phyloP scores from a whole-genome alignment of 2,113 vertebrate genomes.

The Megaceryle maxima region DNA sequence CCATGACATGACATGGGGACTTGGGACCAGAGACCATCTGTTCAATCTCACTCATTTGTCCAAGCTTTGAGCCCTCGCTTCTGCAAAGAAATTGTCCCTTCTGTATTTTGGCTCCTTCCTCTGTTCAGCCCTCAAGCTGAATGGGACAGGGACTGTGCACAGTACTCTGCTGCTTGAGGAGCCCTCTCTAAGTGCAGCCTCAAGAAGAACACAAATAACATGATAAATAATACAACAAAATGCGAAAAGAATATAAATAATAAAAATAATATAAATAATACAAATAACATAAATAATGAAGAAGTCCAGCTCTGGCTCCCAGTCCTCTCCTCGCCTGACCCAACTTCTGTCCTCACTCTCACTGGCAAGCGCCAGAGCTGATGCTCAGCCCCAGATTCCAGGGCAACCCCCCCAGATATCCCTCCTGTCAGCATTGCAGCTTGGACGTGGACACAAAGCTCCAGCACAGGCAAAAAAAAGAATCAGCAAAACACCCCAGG shows the following conservation, averaged over 20 bases:
- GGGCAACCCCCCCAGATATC: not conserved
- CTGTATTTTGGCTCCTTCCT: not conserved
- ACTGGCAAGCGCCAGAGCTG: rapidly evolving
- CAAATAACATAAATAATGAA: not conserved
- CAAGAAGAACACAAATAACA: not conserved
- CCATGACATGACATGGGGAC: not conserved
- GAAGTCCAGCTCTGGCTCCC: not conserved
- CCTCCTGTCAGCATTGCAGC: not conserved
- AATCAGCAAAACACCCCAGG: not conserved
- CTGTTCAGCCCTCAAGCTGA: not conserved
- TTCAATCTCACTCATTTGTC: not conserved
- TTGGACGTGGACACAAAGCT: not conserved
- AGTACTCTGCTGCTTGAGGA: not conserved
- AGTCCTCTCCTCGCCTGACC: not conserved
- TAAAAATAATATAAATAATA: not conserved
- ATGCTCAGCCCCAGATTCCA: not conserved
- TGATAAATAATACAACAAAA: not conserved
- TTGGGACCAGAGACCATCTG: not conserved
- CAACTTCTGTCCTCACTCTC: not conserved
- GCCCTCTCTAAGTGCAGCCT: not conserved
- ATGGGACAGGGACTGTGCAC: rapidly evolving
- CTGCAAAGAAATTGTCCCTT: not conserved
- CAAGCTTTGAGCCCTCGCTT: not conserved
- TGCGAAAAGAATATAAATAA: not conserved
- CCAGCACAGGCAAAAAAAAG: not conserved